These are phyloP conservation scores for Holcopasites calliopsidis DNA, from an alignment of 1,140 invertebrate species.

Conservation along the genomic window DNA sequence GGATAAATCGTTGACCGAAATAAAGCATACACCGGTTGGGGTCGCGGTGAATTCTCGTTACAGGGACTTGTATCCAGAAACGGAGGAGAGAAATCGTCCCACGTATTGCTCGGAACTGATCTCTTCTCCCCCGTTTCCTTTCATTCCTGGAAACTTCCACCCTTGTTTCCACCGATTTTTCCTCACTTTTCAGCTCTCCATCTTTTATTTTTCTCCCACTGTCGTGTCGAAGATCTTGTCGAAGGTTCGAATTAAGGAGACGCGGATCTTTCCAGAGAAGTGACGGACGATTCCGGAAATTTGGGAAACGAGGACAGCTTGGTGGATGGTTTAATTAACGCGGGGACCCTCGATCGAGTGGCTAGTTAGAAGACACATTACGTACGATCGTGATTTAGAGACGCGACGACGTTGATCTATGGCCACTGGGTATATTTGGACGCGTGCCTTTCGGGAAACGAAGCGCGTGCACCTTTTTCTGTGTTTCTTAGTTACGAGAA, in stretches of 20 bases:
- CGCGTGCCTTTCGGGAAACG: not conserved
- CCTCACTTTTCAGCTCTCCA: not conserved
- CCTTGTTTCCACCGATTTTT: constrained; percentile 3
- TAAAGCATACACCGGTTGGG: constrained; percentile 63
- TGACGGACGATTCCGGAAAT: constrained; percentile 26
- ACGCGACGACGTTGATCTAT: not conserved
- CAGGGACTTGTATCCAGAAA: constrained; percentile 47
- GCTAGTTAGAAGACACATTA: not conserved
- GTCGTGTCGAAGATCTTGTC: not conserved
- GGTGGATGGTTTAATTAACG: constrained; percentile 23
- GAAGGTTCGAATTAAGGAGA: not conserved
- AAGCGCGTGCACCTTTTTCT: too few species aligned
- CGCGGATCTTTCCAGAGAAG: not conserved
- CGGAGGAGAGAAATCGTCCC: constrained; percentile 71
- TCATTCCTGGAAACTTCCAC: constrained; percentile 4
- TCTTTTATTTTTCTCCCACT: not conserved
- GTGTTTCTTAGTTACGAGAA: not conserved
- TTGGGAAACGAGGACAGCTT: constrained; percentile 15
- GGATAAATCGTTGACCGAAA: constrained; percentile 69
- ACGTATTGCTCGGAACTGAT: constrained; percentile 73
- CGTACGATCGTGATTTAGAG: constrained; percentile 12
- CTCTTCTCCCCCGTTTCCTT: constrained; percentile 36
- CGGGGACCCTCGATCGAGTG: not conserved
- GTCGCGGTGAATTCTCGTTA: constrained; percentile 45
- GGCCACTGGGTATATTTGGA: not conserved